Evolutionary conservation across 1,140 invertebrate species (phyloP).

Genomic region (Drosophila repleta): DNA sequence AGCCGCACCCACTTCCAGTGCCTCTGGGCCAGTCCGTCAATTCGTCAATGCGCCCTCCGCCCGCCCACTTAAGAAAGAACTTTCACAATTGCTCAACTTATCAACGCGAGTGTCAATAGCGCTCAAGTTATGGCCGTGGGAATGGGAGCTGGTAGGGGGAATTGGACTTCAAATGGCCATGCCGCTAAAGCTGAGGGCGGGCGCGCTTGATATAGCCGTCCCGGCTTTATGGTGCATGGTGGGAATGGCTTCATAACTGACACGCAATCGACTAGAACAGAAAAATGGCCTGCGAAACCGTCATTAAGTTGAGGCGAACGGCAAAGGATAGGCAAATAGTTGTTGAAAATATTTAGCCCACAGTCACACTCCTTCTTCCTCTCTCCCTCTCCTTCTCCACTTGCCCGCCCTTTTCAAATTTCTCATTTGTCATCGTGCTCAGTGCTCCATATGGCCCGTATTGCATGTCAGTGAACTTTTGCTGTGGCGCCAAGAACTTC

Average conservation of each 20-base stretch:
- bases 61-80: conserved; percentile 14
- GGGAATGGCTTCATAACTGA: conserved; percentile 37
- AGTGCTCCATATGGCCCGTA: background rate
- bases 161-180: background rate
- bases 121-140: conserved; percentile 15
- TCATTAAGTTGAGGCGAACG: conserved; percentile 13
- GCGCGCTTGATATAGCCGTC: background rate
- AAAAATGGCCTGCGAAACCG: conserved; percentile 23
- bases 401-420: background rate
- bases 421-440: too few species aligned
- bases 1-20: background rate
- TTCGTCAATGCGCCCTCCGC: too few species aligned
- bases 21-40: too few species aligned
- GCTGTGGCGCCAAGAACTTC: conserved; percentile 38
- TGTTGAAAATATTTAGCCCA: conserved; percentile 5
- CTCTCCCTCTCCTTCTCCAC: too few species aligned
- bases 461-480: conserved; percentile 53
- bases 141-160: background rate
- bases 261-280: conserved; percentile 43
- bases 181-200: too few species aligned
- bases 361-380: background rate
- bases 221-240: background rate
- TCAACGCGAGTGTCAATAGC: conserved; percentile 47
- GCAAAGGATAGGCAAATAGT: conserved; percentile 10
- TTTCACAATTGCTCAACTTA: conserved; percentile 48